Percentiles rank a stretch among this genome's conserved stretches.
Evolutionary conservation across 2,888 invertebrate genomes (phyloP).

Genomic region (Noctua pronuba): DNA sequence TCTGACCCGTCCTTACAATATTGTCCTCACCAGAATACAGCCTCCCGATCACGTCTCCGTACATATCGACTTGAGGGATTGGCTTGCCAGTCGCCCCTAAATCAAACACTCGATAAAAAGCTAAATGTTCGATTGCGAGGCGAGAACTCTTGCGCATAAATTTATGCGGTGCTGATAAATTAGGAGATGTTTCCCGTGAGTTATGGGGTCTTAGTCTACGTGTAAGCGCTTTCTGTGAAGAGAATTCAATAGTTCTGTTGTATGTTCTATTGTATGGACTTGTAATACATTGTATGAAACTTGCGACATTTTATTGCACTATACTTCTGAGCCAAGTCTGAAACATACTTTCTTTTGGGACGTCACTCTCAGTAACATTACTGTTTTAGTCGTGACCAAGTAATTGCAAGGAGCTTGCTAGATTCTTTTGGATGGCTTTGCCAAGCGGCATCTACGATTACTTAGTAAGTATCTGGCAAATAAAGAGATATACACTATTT

Average conservation of each 20-base stretch:
- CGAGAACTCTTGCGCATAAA: slow-evolving; percentile 86
- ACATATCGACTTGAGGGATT: slow-evolving; percentile 89
- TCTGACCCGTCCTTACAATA: neutral
- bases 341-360: neutral
- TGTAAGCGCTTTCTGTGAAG: slow-evolving; percentile 50
- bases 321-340: neutral
- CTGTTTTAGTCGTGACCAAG: neutral
- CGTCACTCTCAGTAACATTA: neutral
- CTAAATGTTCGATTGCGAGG: slow-evolving; percentile 89
- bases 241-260: slow-evolving; percentile 34
- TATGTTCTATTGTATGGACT: slow-evolving; percentile 17
- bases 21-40: slow-evolving; percentile 77
- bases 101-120: slow-evolving; percentile 89
- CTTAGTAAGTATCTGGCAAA: neutral
- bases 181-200: slow-evolving; percentile 82
- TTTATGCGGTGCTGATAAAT: slow-evolving; percentile 88
- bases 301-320: neutral
- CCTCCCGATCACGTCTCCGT: slow-evolving; percentile 68
- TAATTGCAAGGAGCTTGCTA: neutral
- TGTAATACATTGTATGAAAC: slow-evolving; percentile 8
- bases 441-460: neutral
- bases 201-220: slow-evolving; percentile 73
- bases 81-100: slow-evolving; percentile 81
- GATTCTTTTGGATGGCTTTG: neutral
- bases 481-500: neutral